A percentile compares a stretch with the other conserved stretches of the same genome.
phyloP scores from a whole-genome alignment of 2,888 invertebrate genomes.

The Prionchulus punctatus region DNA sequence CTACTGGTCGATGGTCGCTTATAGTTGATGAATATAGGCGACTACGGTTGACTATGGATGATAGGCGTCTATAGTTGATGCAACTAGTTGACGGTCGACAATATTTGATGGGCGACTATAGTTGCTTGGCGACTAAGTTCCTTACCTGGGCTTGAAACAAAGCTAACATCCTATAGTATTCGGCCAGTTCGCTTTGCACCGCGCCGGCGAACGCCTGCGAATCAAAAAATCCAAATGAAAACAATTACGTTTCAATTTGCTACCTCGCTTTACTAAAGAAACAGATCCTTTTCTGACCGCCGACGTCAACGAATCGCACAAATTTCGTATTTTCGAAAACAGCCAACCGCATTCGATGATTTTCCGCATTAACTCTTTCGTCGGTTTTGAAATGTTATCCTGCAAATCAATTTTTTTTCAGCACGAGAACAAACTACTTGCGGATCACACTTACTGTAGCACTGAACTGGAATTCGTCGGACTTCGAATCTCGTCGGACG shows the following conservation, averaged over 20 bases:
- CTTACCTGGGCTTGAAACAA: slow-evolving; percentile 69
- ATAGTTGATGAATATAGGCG: no score
- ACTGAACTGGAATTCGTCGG: neutral
- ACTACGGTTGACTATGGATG: no score
- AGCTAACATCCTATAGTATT: slow-evolving; percentile 73
- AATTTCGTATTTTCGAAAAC: slow-evolving; percentile 62
- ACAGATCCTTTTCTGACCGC: neutral
- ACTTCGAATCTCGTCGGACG: slow-evolving; percentile 10
- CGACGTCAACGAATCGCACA: slow-evolving; percentile 46
- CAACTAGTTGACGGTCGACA: no score
- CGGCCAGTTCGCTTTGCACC: slow-evolving; percentile 63
- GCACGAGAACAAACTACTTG: neutral
- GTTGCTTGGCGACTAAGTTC: no score
- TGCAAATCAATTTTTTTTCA: slow-evolving; percentile 13
- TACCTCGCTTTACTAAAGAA: neutral
- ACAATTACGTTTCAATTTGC: neutral
- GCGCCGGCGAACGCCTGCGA: slow-evolving; percentile 64
- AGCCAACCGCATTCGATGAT: slow-evolving; percentile 69
- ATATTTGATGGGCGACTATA: no score
- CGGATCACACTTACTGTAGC: neutral
- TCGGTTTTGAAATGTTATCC: slow-evolving; percentile 42
- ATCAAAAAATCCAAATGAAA: slow-evolving; percentile 3
- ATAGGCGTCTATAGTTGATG: no score
- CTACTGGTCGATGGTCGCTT: no score
- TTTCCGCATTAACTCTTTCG: slow-evolving; percentile 50